Percentiles rank a stretch among this genome's conserved stretches.
Evolutionary conservation across 2,888 invertebrate genomes (phyloP).

Genomic region (Odiellus spinosus): DNA sequence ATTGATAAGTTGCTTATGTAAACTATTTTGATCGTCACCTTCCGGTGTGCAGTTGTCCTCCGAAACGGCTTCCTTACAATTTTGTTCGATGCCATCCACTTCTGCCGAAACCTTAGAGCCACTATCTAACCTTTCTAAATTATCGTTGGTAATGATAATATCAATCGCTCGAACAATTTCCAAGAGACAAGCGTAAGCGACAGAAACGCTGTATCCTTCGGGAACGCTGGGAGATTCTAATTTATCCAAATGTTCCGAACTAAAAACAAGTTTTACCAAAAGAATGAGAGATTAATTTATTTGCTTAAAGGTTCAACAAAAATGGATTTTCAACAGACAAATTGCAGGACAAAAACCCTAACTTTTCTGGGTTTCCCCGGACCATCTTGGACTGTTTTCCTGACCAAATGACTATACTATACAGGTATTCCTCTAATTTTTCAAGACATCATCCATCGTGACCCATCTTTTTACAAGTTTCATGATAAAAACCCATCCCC

Average conservation of each 20-base stretch:
- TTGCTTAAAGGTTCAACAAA: too few relatives aligned
- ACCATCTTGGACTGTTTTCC: too few relatives aligned
- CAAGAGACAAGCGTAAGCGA: constrained; percentile 81
- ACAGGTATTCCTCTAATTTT: too few relatives aligned
- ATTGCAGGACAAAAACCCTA: too few relatives aligned
- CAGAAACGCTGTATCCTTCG: constrained; percentile 93
- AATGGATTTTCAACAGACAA: too few relatives aligned
- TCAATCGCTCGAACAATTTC: constrained; percentile 77
- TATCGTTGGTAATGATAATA: constrained; percentile 45
- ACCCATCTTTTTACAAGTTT: too few relatives aligned
- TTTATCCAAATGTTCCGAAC: constrained; percentile 90
- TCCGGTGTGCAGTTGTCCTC: background rate
- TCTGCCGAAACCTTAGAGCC: constrained; percentile 3
- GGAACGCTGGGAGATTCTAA: constrained; percentile 80
- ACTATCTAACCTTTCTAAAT: constrained; percentile 28
- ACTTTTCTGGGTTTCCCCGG: too few relatives aligned
- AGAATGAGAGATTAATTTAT: too few relatives aligned
- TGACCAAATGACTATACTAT: too few relatives aligned
- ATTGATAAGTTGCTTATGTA: constrained; percentile 52
- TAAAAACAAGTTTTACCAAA: constrained; percentile 20
- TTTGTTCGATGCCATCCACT: background rate
- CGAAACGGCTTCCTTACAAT: background rate
- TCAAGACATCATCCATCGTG: too few relatives aligned
- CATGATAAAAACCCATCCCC: too few relatives aligned
- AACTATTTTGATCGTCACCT: background rate